Evolutionary conservation across 2,888 invertebrate genomes (phyloP), one percentile per base, ranked within the genome.

Genomic region (Zygothrica quintamaculata): DNA sequence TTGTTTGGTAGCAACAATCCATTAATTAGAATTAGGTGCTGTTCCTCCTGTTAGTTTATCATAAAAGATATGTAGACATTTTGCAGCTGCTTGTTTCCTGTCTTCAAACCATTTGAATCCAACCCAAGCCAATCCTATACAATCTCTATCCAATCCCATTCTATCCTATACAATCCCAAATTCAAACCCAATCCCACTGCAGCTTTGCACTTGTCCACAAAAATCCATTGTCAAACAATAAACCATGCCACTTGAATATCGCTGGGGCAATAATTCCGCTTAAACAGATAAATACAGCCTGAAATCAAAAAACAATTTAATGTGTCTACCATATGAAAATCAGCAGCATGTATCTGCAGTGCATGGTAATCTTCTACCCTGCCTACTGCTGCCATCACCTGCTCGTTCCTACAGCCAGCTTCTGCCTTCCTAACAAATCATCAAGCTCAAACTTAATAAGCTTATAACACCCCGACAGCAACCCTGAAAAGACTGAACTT

Each of bases 181-280:
- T 9, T 33, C 26, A 47, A 37, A n/a, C 12, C 33, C 22, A 25
- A 37, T 26, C 15, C 16, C 7, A 50, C 40, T 56, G n/a, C 22
- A 34, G 29, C 47, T 11, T 34, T 40, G 40, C 69, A 76, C 80
- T 72, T 68, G 69, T 44, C 33, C 50, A 37, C 56, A 43, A 42
- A 47, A 58, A 57, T 42, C 52, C 37, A 48, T 48, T 65, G 62
- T 64, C 48, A 51, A 53, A 57, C 75, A 57, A 40, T 29, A 5
- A 12, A 2, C 47, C 31, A 34, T 37, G 33, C 26, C 51, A 50
- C 50, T 71, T 55, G 55, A 31, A 31, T 46, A 44, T 26, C 73
- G 70, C 65, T 79, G 48, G 84, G 74, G 62, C 84, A 79, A 79
- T 86, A 86, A 79, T 84, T 84, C 86, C 80, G 80, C 77, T 86